Percentiles rank a stretch among this genome's conserved stretches.
These are phyloP conservation scores for Gonatopus flavifemur DNA, from an alignment of 1,140 invertebrate species.

Conservation along the genomic window DNA sequence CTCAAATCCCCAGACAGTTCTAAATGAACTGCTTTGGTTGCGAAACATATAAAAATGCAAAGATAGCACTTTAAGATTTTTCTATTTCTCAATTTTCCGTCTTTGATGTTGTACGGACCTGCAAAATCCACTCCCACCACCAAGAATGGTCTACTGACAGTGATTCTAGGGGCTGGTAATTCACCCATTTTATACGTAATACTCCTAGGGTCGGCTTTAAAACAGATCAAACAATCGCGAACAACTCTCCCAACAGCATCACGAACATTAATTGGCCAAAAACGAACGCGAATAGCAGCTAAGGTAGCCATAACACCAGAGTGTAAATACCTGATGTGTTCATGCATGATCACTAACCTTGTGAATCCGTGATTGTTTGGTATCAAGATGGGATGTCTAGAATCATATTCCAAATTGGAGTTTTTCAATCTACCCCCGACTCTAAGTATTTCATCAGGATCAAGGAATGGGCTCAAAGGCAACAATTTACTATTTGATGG, in stretches of 20 bases:
- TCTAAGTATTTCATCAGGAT: neutral
- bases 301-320: conserved; percentile 10
- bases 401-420: neutral
- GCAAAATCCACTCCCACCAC: no score
- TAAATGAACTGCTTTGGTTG: neutral
- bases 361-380: neutral
- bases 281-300: conserved; percentile 20
- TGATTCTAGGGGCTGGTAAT: conserved; percentile 35
- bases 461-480: neutral
- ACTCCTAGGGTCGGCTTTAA: conserved; percentile 10
- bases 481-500: neutral
- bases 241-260: conserved; percentile 4
- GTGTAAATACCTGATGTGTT: conserved; percentile 18
- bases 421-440: neutral
- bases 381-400: neutral
- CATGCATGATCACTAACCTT: neutral
- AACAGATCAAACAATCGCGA: conserved; percentile 25
- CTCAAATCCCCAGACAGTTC: conserved; percentile 1
- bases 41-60: neutral
- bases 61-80: neutral
- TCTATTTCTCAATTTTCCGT: neutral
- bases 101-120: conserved; percentile 40
- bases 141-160: conserved; percentile 35
- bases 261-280: conserved; percentile 26
- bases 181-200: conserved; percentile 38